Evolutionary conservation across 2,797 vertebrate species (phyloP).

Genomic region (Poliocrania exsul): DNA sequence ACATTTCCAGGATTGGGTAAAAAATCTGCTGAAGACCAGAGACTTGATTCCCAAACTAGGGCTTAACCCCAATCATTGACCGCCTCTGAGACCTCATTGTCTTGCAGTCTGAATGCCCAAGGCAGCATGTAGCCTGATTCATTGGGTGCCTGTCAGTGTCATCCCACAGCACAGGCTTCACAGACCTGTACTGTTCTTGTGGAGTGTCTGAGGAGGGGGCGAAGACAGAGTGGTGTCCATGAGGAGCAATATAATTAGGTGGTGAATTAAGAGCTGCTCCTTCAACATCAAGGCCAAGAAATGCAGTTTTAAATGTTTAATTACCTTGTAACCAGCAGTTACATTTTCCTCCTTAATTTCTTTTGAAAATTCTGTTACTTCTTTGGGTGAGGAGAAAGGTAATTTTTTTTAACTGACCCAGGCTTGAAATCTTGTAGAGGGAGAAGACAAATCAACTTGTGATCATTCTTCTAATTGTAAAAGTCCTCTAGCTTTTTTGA

Average conservation of each 20-base stretch:
- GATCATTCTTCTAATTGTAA: not conserved
- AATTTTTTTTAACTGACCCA: not conserved
- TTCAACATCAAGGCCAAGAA: not conserved
- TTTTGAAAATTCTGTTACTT: not conserved
- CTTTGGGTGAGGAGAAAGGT: not conserved
- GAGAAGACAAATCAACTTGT: not conserved
- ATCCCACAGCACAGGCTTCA: not conserved
- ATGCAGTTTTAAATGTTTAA: not conserved
- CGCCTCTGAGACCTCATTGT: accelerated
- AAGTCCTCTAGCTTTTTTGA: not conserved
- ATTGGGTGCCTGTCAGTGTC: not conserved
- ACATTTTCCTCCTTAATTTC: not conserved
- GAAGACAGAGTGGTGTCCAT: accelerated
- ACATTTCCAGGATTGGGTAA: not conserved
- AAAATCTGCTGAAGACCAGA: not conserved
- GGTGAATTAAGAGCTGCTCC: not conserved
- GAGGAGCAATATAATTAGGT: not conserved
- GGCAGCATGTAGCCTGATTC: not conserved
- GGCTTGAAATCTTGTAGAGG: not conserved
- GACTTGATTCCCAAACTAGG: not conserved
- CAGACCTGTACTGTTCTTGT: accelerated
- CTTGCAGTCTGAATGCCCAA: not conserved
- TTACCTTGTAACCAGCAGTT: not conserved
- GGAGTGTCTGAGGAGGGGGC: not conserved
- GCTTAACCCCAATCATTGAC: not conserved